A percentile compares a stretch with the other conserved stretches of the same genome.
These are phyloP conservation scores for Belonocnema kinseyi DNA, from an alignment of 1,140 invertebrate species.

Conservation along the genomic window DNA sequence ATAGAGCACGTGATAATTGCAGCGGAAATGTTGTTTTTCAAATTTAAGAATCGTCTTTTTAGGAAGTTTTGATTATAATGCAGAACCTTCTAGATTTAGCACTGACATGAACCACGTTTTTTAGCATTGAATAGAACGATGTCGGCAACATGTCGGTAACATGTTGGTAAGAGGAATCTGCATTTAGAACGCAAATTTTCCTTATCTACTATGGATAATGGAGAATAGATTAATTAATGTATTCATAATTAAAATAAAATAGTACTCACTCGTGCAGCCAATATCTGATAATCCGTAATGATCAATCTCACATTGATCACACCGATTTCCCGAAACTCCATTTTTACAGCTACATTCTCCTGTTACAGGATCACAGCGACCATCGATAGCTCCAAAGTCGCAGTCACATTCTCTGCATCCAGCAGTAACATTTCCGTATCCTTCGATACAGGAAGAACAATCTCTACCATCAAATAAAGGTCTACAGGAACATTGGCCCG, in stretches of 20 bases:
- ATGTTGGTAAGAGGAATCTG: too few relatives aligned
- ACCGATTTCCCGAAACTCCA: constrained; percentile 87
- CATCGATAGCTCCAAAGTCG: constrained; percentile 88
- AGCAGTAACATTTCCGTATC: constrained; percentile 81
- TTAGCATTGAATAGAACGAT: too few relatives aligned
- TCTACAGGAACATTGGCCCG: constrained; percentile 86
- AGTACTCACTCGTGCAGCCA: constrained; percentile 85
- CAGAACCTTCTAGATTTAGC: too few relatives aligned
- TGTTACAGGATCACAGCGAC: constrained; percentile 84
- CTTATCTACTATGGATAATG: too few relatives aligned
- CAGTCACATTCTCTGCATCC: constrained; percentile 83
- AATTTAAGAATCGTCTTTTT: too few relatives aligned
- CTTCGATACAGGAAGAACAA: constrained; percentile 71
- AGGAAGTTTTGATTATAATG: too few relatives aligned
- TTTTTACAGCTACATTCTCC: constrained; percentile 80
- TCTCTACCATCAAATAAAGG: constrained; percentile 68
- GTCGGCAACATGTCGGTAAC: too few relatives aligned
- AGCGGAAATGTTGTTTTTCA: too few relatives aligned
- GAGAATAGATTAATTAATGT: too few relatives aligned
- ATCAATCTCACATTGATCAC: constrained; percentile 84
- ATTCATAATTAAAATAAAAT: background rate
- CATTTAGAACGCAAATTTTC: too few relatives aligned
- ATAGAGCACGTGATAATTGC: too few relatives aligned
- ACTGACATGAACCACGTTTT: too few relatives aligned
- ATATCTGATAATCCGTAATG: constrained; percentile 85